Conservation (phyloP, 1,140 invertebrate genomes). For the Aphelinus certus region DNA sequence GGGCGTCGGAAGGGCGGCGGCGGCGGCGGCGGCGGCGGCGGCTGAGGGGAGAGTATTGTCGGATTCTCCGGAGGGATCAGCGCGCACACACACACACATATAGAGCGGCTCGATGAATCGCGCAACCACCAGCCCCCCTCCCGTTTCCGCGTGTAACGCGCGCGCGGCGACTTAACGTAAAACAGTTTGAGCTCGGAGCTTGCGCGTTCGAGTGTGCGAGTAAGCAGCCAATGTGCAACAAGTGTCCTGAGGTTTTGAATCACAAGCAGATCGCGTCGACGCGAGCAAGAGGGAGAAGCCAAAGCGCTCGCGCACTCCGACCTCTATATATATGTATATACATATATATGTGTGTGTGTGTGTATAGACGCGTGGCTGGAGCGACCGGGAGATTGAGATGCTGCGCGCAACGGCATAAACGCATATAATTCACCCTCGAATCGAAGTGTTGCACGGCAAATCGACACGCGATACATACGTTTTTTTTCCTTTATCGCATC, state of each 20-base stretch:
- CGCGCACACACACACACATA: too few relatives aligned
- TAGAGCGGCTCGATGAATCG: constrained; percentile 50
- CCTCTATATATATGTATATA: too few relatives aligned
- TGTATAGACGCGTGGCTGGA: too few relatives aligned
- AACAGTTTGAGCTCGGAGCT: constrained; percentile 48
- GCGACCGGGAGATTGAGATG: constrained; percentile 6
- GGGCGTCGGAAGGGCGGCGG: neutral
- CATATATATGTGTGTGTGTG: too few relatives aligned
- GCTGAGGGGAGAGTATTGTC: neutral
- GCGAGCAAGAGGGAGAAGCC: constrained; percentile 46
- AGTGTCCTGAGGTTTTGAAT: constrained; percentile 68
- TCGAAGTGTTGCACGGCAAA: constrained; percentile 41
- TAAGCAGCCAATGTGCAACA: constrained; percentile 66
- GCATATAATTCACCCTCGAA: neutral
- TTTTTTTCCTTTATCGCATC: neutral
- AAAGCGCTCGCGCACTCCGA: neutral
- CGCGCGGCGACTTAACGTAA: constrained; percentile 52
- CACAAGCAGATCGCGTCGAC: constrained; percentile 65
- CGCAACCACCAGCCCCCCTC: constrained; percentile 11
- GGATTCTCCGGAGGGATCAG: constrained; percentile 36
- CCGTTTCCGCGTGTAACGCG: constrained; percentile 39
- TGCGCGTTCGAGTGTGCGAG: constrained; percentile 47
- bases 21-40: neutral
- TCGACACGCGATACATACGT: constrained; percentile 12
- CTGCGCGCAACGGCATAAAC: constrained; percentile 17